These are phyloP conservation scores for Platyrinchus mystaceus DNA, from an alignment of 2,797 vertebrate species.

Conservation along the genomic window DNA sequence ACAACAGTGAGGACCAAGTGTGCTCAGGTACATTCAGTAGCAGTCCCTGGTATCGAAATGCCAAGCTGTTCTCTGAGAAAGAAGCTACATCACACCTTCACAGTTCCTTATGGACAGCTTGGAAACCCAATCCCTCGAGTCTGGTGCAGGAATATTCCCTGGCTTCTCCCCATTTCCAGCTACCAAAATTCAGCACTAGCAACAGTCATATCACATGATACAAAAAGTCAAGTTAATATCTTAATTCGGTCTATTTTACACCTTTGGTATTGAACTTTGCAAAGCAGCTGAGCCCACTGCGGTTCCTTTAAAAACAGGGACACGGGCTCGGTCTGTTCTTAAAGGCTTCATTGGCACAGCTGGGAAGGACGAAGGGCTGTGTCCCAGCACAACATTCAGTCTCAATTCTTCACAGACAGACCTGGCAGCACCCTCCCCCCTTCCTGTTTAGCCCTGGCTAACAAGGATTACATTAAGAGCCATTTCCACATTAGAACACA, in stretches of 20 bases:
- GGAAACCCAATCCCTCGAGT: background rate
- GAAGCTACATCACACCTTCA: background rate
- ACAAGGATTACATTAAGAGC: background rate
- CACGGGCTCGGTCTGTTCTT: background rate
- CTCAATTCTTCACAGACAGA: background rate
- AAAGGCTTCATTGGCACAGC: background rate
- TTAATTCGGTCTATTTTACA: background rate
- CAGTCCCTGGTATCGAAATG: rapidly evolving
- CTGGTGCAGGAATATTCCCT: background rate
- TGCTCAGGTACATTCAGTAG: background rate
- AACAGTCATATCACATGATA: rapidly evolving
- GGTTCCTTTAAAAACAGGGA: background rate
- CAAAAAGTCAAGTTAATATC: background rate
- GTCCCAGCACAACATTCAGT: background rate
- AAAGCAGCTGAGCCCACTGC: background rate
- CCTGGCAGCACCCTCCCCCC: background rate
- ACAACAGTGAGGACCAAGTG: rapidly evolving
- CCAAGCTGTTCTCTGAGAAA: background rate
- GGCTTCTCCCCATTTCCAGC: background rate
- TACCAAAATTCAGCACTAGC: background rate
- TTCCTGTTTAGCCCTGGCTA: background rate
- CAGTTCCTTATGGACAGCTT: background rate
- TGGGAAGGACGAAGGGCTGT: rapidly evolving
- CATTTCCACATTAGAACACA: background rate
- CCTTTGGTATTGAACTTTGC: background rate